phyloP scores from a whole-genome alignment of 2,797 vertebrate genomes.

The Myripristis jacobus region DNA sequence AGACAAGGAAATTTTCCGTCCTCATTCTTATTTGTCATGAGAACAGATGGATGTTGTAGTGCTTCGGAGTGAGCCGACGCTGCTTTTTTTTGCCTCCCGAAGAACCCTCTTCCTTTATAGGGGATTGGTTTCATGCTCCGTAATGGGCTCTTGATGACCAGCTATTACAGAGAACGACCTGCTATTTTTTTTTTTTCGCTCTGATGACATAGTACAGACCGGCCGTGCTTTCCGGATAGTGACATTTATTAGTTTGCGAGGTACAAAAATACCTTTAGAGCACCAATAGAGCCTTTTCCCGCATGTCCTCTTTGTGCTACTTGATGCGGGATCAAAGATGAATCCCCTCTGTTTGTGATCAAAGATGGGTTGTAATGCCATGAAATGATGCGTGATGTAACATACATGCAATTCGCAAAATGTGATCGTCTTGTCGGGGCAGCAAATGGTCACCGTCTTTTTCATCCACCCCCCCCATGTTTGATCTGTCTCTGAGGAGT shows the following conservation, averaged over 20 bases:
- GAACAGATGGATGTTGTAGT: conserved; percentile 63
- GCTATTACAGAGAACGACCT: conserved; percentile 60
- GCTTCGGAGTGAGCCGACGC: conserved; percentile 44
- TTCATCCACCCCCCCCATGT: conserved; percentile 52
- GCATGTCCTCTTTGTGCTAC: conserved; percentile 44
- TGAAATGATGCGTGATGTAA: conserved; percentile 76
- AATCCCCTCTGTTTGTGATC: conserved; percentile 60
- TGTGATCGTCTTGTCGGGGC: conserved; percentile 49
- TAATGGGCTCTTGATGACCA: conserved; percentile 64
- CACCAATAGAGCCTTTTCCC: conserved; percentile 21
- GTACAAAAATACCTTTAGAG: conserved; percentile 11
- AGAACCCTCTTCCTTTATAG: conserved; percentile 41
- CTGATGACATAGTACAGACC: conserved; percentile 5
- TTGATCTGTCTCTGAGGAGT: conserved; percentile 72
- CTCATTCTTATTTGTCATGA: conserved; percentile 30
- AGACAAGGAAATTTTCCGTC: conserved; percentile 64
- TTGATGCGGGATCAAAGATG: conserved; percentile 52
- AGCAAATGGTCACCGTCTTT: conserved; percentile 70
- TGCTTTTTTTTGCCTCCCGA: conserved; percentile 19
- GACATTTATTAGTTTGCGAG: conserved; percentile 36
- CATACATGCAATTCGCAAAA: conserved; percentile 60
- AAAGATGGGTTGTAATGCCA: conserved; percentile 57
- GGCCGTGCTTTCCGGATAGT: conserved; percentile 24
- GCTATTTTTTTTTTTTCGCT: conserved; percentile 9
- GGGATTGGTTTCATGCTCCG: conserved; percentile 50